These are phyloP conservation scores for Darevskia mixta DNA, from an alignment of 2,797 vertebrate genomes.

Conservation along the genomic window DNA sequence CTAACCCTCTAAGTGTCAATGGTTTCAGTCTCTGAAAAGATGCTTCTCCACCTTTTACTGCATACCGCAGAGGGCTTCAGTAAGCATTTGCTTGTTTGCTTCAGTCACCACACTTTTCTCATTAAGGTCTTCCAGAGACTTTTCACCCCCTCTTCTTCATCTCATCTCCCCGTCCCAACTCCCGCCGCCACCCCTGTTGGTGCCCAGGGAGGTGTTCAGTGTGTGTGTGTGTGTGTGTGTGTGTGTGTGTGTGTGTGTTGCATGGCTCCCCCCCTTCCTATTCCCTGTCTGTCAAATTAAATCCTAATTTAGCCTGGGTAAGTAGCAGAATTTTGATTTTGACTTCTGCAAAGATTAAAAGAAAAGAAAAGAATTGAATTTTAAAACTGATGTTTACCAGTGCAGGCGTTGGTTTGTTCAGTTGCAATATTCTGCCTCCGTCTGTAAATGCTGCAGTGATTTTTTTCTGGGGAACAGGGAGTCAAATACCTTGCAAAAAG, in stretches of 20 bases:
- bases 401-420: conserved; percentile 22
- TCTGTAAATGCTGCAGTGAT: not conserved
- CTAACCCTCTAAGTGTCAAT: conserved; percentile 22
- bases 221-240: not conserved
- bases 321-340: conserved; percentile 32
- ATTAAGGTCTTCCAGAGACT: conserved; percentile 78
- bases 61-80: conserved; percentile 52
- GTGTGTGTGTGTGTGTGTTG: not conserved
- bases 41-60: conserved; percentile 55
- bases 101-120: conserved; percentile 79
- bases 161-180: too few species aligned
- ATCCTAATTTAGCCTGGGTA: conserved; percentile 54
- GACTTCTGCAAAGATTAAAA: conserved; percentile 4
- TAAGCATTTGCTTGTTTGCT: conserved; percentile 57
- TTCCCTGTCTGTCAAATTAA: not conserved
- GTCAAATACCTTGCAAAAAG: not conserved
- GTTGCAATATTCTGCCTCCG: not conserved
- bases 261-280: not conserved
- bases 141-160: conserved; percentile 57
- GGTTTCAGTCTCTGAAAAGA: conserved; percentile 52
- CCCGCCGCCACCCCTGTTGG: not conserved
- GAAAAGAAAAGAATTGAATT: conserved; percentile 16
- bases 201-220: not conserved
- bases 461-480: not conserved
- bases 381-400: conserved; percentile 26